phyloP scores from a whole-genome alignment of 2,888 invertebrate species.

The Cephus nigrinus region DNA sequence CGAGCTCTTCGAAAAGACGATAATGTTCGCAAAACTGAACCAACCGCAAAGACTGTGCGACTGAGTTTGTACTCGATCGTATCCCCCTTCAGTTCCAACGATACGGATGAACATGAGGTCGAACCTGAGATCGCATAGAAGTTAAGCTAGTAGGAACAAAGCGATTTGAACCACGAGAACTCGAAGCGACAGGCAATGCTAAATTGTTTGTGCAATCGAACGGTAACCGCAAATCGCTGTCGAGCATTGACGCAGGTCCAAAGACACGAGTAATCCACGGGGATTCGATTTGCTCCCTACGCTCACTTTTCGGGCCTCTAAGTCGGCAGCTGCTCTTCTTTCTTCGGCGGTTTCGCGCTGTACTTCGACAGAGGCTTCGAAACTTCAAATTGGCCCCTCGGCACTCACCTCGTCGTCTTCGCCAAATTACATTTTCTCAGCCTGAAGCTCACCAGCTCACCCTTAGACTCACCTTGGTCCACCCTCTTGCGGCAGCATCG shows the following conservation, averaged over 20 bases:
- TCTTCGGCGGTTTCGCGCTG: background rate
- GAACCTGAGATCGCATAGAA: background rate
- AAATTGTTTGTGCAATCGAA: no score
- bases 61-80: background rate
- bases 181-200: no score
- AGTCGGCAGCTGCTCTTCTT: background rate
- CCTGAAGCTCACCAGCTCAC: background rate
- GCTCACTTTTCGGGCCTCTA: background rate
- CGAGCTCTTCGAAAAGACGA: background rate
- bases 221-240: no score
- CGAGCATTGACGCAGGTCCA: no score
- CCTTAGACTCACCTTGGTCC: background rate
- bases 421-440: constrained; percentile 19
- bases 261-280: background rate
- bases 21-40: background rate
- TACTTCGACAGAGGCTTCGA: constrained; percentile 6
- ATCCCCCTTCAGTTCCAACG: background rate
- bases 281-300: background rate
- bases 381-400: constrained; percentile 19
- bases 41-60: background rate
- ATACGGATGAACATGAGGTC: background rate
- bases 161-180: background rate
- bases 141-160: background rate
- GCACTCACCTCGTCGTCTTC: constrained; percentile 14
- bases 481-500: background rate